Evolutionary conservation across 2,888 invertebrate species (phyloP), one percentile per base, ranked within the genome.

Genomic region (Hyles lineata): DNA sequence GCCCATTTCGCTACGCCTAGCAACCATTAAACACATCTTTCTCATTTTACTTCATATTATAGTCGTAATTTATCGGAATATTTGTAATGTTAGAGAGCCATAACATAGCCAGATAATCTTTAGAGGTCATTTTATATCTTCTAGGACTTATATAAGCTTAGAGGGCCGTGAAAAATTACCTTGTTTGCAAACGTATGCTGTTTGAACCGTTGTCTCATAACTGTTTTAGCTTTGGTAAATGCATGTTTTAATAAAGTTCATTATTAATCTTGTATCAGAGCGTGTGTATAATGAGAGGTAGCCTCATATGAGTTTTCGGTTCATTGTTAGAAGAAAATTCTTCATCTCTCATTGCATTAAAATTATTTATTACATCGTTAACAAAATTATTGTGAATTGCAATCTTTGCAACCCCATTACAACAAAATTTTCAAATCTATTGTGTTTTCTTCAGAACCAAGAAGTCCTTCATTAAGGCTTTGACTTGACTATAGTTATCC

Each of bases 1-100:
- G 74, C 73, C 73, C 74, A 72, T 74, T 78, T 76, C 70, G 73
- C 60, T 73, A 73, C 70, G 73, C 61, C 73, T 70, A 52, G 62
- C 70, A 73, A n/a, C 55, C 59, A 70, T 73, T 72, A 72, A 67
- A 52, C 50, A 69, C 52, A 73, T 62, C 58, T 72, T 52, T 70
- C 73, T 70, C 61, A 73, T 62, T 62, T 73, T 70, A 73, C 61
- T 55, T 73, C 61, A 35, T 70, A 70, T 70, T 73, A 50, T 43
- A 71, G 55, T 67, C n/a, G 67, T 72, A 67, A 21, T 58, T 72
- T 67, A 63, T 67, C 17, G 43, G 58, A 58, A 35, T 72, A 67
- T 72, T 72, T 43, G 50, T 58, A 72, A 72, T 67, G 25, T 29
- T 35, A 71, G 29, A 62, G 11, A 19, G 63, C 50, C 52, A 62